phyloP scores from a whole-genome alignment of 2,113 vertebrate genomes.

The Cyanoderma ruficeps region DNA sequence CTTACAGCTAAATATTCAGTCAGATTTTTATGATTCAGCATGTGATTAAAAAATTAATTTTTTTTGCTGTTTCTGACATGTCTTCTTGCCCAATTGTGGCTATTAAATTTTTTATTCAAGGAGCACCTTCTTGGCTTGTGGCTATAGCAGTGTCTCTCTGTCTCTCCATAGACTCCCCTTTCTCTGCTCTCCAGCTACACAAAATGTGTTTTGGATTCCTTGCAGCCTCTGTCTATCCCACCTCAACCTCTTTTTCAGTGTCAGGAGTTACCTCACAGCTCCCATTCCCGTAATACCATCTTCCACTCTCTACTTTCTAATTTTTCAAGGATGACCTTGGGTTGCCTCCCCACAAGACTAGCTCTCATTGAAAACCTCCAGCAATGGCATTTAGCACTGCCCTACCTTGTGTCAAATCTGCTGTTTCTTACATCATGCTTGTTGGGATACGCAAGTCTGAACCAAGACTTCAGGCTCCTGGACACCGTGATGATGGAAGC shows the following conservation, averaged over 20 bases:
- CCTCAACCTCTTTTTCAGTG: background rate
- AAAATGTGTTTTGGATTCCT: background rate
- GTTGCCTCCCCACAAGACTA: background rate
- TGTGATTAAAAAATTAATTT: background rate
- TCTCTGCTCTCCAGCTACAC: background rate
- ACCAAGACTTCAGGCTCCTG: background rate
- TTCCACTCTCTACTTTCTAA: background rate
- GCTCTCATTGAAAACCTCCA: background rate
- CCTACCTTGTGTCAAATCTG: background rate
- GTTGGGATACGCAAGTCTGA: background rate
- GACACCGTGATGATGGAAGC: background rate
- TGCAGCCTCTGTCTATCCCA: background rate
- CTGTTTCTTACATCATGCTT: background rate
- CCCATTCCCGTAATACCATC: fast-evolving
- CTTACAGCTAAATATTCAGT: background rate
- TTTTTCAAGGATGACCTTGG: background rate
- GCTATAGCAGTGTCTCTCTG: fast-evolving
- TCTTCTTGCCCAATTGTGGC: background rate
- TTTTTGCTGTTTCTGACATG: background rate
- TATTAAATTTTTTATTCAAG: background rate
- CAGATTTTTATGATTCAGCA: background rate
- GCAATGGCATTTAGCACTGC: background rate
- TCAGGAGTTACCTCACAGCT: background rate
- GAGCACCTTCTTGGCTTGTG: background rate
- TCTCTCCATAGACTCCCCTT: background rate